phyloP scores from a whole-genome alignment of 2,797 vertebrate species.

The Sphenopsis melanotis region DNA sequence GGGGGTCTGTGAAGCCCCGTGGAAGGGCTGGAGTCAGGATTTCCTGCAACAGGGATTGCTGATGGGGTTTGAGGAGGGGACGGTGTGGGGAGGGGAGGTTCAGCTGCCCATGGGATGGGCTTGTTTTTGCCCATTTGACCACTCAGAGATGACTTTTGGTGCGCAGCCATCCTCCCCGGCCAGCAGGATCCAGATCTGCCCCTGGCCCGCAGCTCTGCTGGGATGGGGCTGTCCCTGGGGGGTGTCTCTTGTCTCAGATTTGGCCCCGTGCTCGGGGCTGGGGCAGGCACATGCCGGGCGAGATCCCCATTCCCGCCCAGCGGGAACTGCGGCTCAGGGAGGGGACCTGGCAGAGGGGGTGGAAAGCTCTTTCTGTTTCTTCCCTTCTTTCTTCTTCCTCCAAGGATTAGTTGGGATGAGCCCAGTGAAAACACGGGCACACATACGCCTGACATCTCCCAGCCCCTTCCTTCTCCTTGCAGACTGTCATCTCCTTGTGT shows the following conservation, averaged over 20 bases:
- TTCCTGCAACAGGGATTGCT: neutral
- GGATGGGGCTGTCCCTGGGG: neutral
- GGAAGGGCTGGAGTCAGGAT: neutral
- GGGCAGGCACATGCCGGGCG: accelerated
- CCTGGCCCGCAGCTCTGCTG: neutral
- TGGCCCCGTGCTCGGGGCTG: neutral
- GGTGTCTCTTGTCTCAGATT: neutral
- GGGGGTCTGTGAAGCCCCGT: neutral
- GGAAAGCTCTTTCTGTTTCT: neutral
- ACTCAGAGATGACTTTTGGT: neutral
- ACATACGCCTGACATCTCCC: neutral
- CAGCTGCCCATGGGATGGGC: neutral
- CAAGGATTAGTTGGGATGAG: neutral
- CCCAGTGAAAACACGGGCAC: neutral
- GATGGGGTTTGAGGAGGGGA: neutral
- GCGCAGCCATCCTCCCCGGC: neutral
- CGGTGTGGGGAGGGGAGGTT: neutral
- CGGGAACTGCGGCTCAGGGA: neutral
- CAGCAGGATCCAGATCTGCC: neutral
- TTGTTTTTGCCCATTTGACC: neutral
- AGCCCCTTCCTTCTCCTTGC: neutral
- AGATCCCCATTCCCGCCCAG: neutral
- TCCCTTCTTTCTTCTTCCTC: neutral
- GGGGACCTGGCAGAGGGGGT: neutral
- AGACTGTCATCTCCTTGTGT: neutral